A percentile compares a stretch with the other conserved stretches of the same genome.
These are phyloP conservation scores for Nasonia longicornis DNA, from an alignment of 1,140 invertebrate species.

Conservation along the genomic window DNA sequence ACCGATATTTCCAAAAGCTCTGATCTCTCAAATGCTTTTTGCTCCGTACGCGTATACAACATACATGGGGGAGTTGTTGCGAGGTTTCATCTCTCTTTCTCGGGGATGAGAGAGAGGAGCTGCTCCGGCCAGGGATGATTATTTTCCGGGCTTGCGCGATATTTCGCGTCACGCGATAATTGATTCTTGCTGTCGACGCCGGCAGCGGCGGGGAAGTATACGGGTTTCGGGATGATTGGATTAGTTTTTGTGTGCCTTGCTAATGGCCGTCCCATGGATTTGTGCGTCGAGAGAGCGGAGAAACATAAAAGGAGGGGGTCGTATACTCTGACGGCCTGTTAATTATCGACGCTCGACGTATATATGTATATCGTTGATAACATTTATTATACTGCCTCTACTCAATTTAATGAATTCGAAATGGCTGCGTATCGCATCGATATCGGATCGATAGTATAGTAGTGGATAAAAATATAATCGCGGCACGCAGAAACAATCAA, in stretches of 20 bases:
- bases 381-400: too few species aligned
- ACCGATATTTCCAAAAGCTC: background rate
- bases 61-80: background rate
- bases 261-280: background rate
- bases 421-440: too few species aligned
- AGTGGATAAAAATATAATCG: too few species aligned
- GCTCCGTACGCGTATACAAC: background rate
- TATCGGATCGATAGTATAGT: too few species aligned
- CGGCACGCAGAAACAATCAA: slow-evolving; percentile 13
- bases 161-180: slow-evolving; percentile 37
- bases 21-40: background rate
- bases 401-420: too few species aligned
- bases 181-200: slow-evolving; percentile 24
- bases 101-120: too few species aligned
- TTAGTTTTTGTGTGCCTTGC: slow-evolving; percentile 28
- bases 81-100: background rate
- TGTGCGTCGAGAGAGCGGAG: background rate
- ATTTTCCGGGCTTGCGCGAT: slow-evolving; percentile 20
- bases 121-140: background rate
- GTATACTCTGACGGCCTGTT: background rate
- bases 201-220: background rate
- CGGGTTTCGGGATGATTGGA: slow-evolving; percentile 21
- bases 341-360: background rate
- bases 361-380: background rate
- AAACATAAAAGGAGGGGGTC: background rate